A percentile compares a stretch with the other conserved stretches of the same genome.
Conservation (phyloP, 2,113 vertebrate genomes). For the Leucopsar rothschildi region DNA sequence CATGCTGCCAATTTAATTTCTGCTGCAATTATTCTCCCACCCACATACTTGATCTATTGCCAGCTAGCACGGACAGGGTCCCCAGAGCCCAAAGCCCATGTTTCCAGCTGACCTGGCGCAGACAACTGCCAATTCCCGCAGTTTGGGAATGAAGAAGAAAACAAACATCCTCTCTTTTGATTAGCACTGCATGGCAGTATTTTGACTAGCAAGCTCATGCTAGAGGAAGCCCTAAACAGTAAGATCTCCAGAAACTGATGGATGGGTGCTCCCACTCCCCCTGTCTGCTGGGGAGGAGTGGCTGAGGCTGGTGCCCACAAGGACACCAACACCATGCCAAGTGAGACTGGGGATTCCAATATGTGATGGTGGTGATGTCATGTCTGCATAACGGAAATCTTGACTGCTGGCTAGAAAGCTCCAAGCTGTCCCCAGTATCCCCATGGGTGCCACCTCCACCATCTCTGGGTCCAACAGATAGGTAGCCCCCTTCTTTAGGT, state of each 20-base stretch:
- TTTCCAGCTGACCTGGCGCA: neutral
- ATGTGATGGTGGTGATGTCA: neutral
- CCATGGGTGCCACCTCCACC: accelerated
- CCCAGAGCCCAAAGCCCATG: neutral
- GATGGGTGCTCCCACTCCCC: neutral
- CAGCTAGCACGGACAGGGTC: neutral
- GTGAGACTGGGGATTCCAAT: neutral
- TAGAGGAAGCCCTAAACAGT: neutral
- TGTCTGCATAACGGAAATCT: accelerated
- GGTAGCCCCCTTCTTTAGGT: neutral
- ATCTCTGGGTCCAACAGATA: accelerated
- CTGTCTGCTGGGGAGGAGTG: accelerated
- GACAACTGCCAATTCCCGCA: neutral
- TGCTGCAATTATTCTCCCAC: neutral
- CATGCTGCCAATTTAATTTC: accelerated
- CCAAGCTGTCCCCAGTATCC: neutral
- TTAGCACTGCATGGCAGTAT: neutral
- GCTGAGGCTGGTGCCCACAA: neutral
- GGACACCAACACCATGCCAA: accelerated
- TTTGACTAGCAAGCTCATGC: neutral
- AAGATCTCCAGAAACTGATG: neutral
- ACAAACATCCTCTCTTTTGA: slow-evolving; percentile 18
- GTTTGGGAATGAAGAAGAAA: neutral
- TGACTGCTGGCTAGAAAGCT: neutral
- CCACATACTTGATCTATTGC: neutral